Conservation (phyloP, 2,888 invertebrate genomes). For the Andrena praecox region DNA sequence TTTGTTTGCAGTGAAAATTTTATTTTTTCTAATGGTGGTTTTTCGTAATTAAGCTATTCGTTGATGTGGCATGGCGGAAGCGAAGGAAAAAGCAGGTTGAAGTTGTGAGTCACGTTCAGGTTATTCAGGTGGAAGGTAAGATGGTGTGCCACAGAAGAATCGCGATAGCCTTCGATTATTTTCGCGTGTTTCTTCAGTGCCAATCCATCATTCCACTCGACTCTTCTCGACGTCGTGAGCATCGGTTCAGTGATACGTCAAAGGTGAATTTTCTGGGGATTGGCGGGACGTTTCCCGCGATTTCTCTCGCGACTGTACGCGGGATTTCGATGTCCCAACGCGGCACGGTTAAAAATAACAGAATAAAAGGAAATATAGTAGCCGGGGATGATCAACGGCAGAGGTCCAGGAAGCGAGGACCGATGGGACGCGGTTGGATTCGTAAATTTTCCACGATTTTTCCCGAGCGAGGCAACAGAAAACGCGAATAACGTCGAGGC, state of each 20-base stretch:
- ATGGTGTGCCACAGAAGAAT: too few relatives aligned
- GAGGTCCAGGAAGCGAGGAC: slow-evolving; percentile 2
- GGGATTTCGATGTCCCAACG: neutral
- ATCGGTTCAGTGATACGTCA: neutral
- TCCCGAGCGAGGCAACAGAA: neutral
- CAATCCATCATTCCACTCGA: too few relatives aligned
- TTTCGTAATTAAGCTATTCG: neutral
- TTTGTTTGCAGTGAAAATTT: too few relatives aligned
- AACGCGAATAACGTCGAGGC: neutral
- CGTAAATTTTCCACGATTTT: slow-evolving; percentile 29
- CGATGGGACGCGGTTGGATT: slow-evolving; percentile 9
- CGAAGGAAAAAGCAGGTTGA: neutral
- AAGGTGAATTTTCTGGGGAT: neutral
- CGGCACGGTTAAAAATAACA: neutral
- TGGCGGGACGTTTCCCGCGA: neutral
- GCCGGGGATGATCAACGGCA: slow-evolving; percentile 5
- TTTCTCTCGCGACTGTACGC: neutral
- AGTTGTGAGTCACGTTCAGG: neutral
- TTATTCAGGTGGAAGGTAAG: neutral
- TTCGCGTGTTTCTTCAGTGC: neutral
- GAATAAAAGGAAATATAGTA: slow-evolving; percentile 1
- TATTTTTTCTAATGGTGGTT: neutral
- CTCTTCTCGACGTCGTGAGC: neutral
- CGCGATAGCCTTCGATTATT: neutral
- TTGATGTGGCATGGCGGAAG: neutral